Conservation (phyloP, 1,140 invertebrate genomes). For the silkworm (Bombyx mori) region DNA sequence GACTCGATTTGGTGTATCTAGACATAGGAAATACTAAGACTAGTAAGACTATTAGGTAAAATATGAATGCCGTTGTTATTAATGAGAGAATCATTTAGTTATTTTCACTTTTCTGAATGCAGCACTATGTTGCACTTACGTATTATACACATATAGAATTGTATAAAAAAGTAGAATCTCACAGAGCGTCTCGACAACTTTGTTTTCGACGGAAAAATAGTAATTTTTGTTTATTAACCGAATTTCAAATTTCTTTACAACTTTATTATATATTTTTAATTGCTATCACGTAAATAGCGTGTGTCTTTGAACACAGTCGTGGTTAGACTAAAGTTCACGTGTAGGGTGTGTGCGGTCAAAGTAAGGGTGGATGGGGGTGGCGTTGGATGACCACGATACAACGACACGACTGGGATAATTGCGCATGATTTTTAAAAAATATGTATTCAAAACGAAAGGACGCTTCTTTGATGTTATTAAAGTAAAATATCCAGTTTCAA, state of each 20-base stretch:
- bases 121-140: neutral
- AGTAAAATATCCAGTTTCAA: too few species aligned
- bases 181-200: too few species aligned
- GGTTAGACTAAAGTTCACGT: slow-evolving; percentile 17
- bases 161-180: neutral
- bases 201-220: too few species aligned
- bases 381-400: slow-evolving; percentile 9
- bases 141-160: neutral
- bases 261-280: too few species aligned
- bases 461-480: too few species aligned
- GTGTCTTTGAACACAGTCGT: slow-evolving; percentile 7
- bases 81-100: slow-evolving; percentile 31
- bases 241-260: too few species aligned
- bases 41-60: slow-evolving; percentile 54
- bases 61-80: slow-evolving; percentile 50
- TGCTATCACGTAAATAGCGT: slow-evolving; percentile 1
- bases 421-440: neutral
- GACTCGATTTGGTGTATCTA: slow-evolving; percentile 37
- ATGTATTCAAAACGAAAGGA: too few species aligned
- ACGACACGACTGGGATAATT: neutral
- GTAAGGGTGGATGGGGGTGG: slow-evolving; percentile 8
- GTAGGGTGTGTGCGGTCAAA: slow-evolving; percentile 4
- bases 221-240: too few species aligned
- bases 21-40: slow-evolving; percentile 61
- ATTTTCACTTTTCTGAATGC: neutral